phyloP scores from a whole-genome alignment of 2,888 invertebrate genomes.

The Drosophila monieri region DNA sequence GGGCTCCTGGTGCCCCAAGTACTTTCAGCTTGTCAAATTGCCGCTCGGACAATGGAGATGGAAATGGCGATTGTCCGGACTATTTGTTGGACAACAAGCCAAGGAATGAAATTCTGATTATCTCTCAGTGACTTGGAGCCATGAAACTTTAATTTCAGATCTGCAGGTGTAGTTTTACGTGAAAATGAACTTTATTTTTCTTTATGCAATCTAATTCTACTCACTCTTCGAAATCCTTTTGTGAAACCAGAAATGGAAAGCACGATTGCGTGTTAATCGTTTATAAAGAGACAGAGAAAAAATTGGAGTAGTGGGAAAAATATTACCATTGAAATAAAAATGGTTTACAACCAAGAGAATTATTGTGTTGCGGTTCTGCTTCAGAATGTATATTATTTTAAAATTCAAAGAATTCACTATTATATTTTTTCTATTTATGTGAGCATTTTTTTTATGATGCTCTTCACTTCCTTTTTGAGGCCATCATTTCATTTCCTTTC shows the following conservation, averaged over 20 bases:
- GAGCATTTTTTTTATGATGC: slow-evolving; percentile 8
- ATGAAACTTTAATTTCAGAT: slow-evolving; percentile 14
- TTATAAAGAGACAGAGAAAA: slow-evolving; percentile 8
- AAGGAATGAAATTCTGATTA: slow-evolving; percentile 24
- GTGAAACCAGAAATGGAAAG: slow-evolving; percentile 56
- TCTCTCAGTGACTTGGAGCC: slow-evolving; percentile 9
- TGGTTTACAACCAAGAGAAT: not conserved
- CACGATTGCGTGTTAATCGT: slow-evolving; percentile 57
- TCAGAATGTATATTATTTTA: not conserved
- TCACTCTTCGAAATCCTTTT: slow-evolving; percentile 30
- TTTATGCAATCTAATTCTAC: slow-evolving; percentile 14
- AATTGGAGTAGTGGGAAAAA: not conserved
- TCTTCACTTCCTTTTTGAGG: not conserved
- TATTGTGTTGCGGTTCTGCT: not conserved
- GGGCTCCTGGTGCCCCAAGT: slow-evolving; percentile 44
- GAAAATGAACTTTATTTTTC: slow-evolving; percentile 8
- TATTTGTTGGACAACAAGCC: slow-evolving; percentile 31
- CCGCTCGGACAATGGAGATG: slow-evolving; percentile 33
- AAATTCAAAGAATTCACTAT: not conserved
- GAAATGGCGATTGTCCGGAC: slow-evolving; percentile 30
- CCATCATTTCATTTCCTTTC: slow-evolving; percentile 52
- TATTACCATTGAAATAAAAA: not conserved
- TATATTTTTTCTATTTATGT: not conserved
- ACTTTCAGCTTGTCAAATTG: slow-evolving; percentile 24
- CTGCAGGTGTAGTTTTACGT: slow-evolving; percentile 22